phyloP scores from a whole-genome alignment of 2,113 vertebrate genomes.

The Smithornis capensis region DNA sequence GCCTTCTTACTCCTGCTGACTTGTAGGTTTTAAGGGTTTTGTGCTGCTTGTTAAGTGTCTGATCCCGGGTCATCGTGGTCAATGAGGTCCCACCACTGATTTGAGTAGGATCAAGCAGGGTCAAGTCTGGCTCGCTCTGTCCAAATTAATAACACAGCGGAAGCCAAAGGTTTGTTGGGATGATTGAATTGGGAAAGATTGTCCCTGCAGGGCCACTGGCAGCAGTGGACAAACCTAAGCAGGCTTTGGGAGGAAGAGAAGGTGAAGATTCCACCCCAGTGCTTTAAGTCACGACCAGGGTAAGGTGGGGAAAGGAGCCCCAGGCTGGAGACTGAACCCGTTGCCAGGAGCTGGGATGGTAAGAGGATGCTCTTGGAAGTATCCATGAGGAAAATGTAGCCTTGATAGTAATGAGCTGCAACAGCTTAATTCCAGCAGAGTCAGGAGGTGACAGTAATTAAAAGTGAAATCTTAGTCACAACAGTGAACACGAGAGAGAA shows the following conservation, averaged over 20 bases:
- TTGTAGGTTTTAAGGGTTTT: not conserved
- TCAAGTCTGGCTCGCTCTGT: not conserved
- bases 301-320: not conserved
- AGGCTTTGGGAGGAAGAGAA: not conserved
- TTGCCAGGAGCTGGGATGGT: not conserved
- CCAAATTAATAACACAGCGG: not conserved
- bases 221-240: not conserved
- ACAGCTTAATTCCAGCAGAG: not conserved
- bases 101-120: not conserved
- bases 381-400: conserved; percentile 3
- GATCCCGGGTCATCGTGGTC: not conserved
- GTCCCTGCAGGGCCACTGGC: not conserved
- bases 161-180: not conserved
- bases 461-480: conserved; percentile 49
- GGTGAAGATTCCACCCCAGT: not conserved
- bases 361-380: not conserved
- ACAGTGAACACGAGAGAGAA: not conserved
- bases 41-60: not conserved
- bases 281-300: not conserved
- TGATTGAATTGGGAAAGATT: not conserved
- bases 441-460: conserved; percentile 58
- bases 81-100: not conserved
- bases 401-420: conserved; percentile 20
- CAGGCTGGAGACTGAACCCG: not conserved
- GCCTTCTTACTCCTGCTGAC: not conserved